Conservation (phyloP, 2,113 vertebrate species). For the Pachypanchax playfairii region DNA sequence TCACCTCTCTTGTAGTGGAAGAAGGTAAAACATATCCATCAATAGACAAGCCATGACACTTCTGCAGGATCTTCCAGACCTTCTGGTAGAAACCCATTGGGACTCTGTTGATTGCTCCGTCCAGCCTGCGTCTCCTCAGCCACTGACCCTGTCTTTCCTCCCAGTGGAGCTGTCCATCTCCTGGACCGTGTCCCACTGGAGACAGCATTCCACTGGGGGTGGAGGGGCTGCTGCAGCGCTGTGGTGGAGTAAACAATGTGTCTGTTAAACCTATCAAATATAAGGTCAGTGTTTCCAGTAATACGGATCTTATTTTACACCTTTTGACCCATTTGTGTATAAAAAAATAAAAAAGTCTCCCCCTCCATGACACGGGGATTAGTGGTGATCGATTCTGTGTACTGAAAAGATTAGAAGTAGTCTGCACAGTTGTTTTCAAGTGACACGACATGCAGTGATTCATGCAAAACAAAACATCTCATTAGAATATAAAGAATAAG, state of each 20-base stretch:
- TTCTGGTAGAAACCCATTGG: slow-evolving; percentile 97
- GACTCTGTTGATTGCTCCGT: slow-evolving; percentile 97
- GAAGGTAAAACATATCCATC: slow-evolving; percentile 96
- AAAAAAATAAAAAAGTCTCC: not conserved
- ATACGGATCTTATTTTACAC: not conserved
- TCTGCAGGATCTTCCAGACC: slow-evolving; percentile 97
- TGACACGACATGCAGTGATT: slow-evolving; percentile 19
- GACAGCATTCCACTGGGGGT: slow-evolving; percentile 90
- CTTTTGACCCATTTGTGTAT: not conserved
- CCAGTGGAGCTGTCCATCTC: slow-evolving; percentile 80
- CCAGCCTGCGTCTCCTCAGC: slow-evolving; percentile 92
- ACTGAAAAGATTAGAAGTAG: slow-evolving; percentile 12
- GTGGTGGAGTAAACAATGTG: slow-evolving; percentile 28
- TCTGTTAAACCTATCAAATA: slow-evolving; percentile 4
- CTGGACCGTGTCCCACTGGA: slow-evolving; percentile 77
- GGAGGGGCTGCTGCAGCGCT: slow-evolving; percentile 92
- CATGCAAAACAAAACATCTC: slow-evolving; percentile 19
- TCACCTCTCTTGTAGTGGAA: slow-evolving; percentile 93
- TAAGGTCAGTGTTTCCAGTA: not conserved
- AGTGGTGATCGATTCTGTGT: not conserved
- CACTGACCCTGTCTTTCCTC: slow-evolving; percentile 94
- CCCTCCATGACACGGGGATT: not conserved
- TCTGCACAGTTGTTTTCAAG: not conserved
- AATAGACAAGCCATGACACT: slow-evolving; percentile 97
- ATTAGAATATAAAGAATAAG: slow-evolving; percentile 21